Evolutionary conservation across 2,888 invertebrate genomes (phyloP), one percentile per base, ranked within the genome.

Genomic region (Pyrrhia umbra): DNA sequence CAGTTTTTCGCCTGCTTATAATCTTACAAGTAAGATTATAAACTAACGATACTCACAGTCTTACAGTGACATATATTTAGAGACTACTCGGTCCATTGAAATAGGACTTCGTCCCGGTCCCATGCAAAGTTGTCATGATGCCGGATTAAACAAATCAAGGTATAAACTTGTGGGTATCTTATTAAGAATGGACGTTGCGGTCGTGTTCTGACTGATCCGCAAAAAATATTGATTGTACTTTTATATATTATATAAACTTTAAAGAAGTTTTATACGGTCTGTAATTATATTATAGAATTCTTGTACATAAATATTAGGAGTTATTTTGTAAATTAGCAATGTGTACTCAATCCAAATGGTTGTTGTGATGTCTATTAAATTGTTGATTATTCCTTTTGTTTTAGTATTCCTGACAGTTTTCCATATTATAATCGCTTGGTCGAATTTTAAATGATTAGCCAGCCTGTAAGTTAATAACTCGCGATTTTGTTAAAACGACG

Each of bases 351-450:
- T 94, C 94, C 94, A 92, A 93, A 92, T 94, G 92, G 93, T 93
- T 95, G 94, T 95, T 95, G 95, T 94, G 93, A 92, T 91, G 94
- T 95, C 93, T 94, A 94, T 93, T 94, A 95, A 94, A 80, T 91
- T 94, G 93, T 94, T 94, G 90, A 90, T 86, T 85, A 91, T 86
- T 84, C 15, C 61, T 25, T 55, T 34, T 37, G 64, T 79, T 73
- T 79, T 66, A 40, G 43, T 50, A 3, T 6, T 37, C 18, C 30
- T 20, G 21, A 2, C 6, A 18, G 6, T 21, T 6, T 27, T 27
- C 8, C 8, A 27, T 2, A 27, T 27, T 27, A 8, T n/a, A n/a
- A n/a, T n/a, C n/a, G n/a, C n/a, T n/a, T n/a, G n/a, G n/a, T n/a
- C n/a, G n/a, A n/a, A n/a, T n/a, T n/a, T n/a, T n/a, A n/a, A n/a